phyloP scores from a whole-genome alignment of 2,888 invertebrate genomes.

The Cosmorhoe ocellata region DNA sequence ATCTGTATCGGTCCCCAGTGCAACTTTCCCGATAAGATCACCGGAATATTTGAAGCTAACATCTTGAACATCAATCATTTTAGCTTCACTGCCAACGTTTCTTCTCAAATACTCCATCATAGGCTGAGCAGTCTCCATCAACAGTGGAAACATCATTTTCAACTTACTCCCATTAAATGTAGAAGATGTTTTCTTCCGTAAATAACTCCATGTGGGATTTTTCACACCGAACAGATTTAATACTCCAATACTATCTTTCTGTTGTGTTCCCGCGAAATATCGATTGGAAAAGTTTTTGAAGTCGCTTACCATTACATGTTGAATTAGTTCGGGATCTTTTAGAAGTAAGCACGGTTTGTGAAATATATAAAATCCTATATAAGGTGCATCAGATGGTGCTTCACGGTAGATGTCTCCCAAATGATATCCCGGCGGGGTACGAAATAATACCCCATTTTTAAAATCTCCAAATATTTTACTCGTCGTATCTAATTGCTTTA shows the following conservation, averaged over 20 bases:
- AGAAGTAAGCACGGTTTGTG: slow-evolving; percentile 40
- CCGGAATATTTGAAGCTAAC: slow-evolving; percentile 37
- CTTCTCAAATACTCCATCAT: slow-evolving; percentile 35
- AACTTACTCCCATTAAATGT: slow-evolving; percentile 32
- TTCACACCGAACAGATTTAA: slow-evolving; percentile 38
- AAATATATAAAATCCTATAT: slow-evolving; percentile 40
- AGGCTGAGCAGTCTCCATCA: slow-evolving; percentile 35
- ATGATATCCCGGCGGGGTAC: slow-evolving; percentile 38
- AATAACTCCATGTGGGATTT: slow-evolving; percentile 39
- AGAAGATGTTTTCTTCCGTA: slow-evolving; percentile 37
- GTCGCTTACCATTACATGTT: slow-evolving; percentile 36
- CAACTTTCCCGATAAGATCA: slow-evolving; percentile 39
- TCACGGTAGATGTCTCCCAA: slow-evolving; percentile 25
- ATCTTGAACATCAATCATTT: slow-evolving; percentile 19
- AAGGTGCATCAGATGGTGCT: slow-evolving; percentile 27
- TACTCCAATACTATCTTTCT: slow-evolving; percentile 42
- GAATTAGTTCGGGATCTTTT: slow-evolving; percentile 39
- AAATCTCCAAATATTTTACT: slow-evolving; percentile 39
- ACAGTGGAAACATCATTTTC: slow-evolving; percentile 36
- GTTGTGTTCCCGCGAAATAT: slow-evolving; percentile 36
- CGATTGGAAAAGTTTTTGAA: slow-evolving; percentile 38
- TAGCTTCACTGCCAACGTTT: slow-evolving; percentile 6
- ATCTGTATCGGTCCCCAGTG: slow-evolving; percentile 36
- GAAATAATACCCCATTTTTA: slow-evolving; percentile 39
- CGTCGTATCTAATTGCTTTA: slow-evolving; percentile 26